Evolutionary conservation across 2,797 vertebrate species (phyloP), one percentile per base, ranked within the genome.

Genomic region (Lepilemur ruficaudatus): DNA sequence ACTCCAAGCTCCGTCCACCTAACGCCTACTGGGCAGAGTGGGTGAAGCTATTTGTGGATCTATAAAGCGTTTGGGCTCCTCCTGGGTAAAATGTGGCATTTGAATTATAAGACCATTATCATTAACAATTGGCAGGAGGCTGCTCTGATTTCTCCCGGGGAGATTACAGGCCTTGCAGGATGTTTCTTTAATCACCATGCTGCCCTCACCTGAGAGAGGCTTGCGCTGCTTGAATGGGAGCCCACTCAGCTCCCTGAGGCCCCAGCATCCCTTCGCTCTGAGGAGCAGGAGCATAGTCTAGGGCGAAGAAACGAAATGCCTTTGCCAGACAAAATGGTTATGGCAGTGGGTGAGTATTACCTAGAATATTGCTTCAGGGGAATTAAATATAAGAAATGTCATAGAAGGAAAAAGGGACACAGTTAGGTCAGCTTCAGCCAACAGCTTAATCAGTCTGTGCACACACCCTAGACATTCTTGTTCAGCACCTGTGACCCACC

Each of bases 21-120:
- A 82, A 91, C 0, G 9, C 89, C 76, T 79, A 43, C n/a, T 92
- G n/a, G 87, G 76, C 46, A 82, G 86, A 91, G 78, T 83, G 84
- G 97, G 95, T 95, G 95, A 97, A 87, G 55, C 91, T 87, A 96
- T 97, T 94, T 97, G 93, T 85, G 35, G 43, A 43, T 89, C 90
- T 90, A 30, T 81, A 89, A 94, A 94, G 52, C 96, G 94, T 92
- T 97, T 96, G 91, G 89, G 97, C 94, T 78, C 87, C 93, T 97
- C 96, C 89, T 87, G 89, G 79, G 96, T 96, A 76, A 94, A 97
- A 97, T 95, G 95, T 80, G 63, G 67, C 93, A 82, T 69, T 97
- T 75, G 85, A 94, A 98, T 98, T 94, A 97, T 88, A 98, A 92
- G 82, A 96, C 59, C 83, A 87, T 91, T 96, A 17, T 95, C 95